Evolutionary conservation across 1,140 invertebrate genomes (phyloP), one percentile per base, ranked within the genome.

Genomic region (Cotesia vestalis): DNA sequence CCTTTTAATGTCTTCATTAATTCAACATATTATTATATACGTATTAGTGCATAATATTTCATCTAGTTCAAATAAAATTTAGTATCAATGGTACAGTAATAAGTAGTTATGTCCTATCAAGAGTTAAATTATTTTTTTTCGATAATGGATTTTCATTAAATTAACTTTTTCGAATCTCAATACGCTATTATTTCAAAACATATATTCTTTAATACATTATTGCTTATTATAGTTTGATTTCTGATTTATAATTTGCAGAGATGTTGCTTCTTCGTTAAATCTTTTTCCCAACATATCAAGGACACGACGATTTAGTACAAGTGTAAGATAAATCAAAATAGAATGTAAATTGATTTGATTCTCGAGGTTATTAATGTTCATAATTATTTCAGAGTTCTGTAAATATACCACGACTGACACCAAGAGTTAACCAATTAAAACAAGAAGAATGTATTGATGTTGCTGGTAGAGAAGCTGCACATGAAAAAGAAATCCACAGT

Each of bases 391-490:
- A 85, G 86, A 86, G 84, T 73, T 79, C 84, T 78, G 87, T 85
- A 66, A 88, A 87, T 79, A 87, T 88, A 77, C 89, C 93, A 55
- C 91, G 94, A 77, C 83, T 95, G 60, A 92, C 94, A 66, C 93
- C 93, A 59, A 85, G 95, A 76, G 92, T 97, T 3, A 94, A 91
- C 82, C 95, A 96, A 86, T 86, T 97, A 53, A 89, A 94, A 66
- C 92, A 94, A 75, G 95, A 96, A 87, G 95, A 97, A 87, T 94
- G 93, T 80, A 91, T 94, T 34, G 94, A 96, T 81, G 89, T 93
- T 3, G 90, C 89, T 77, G 93, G 94, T 78, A 88, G 94, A 63
- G 95, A 97, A 87, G 91, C 93, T 55, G 94, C 94, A n/a, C 94
- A 96, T 84, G 95, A 97, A 88, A 90, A 92, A 60, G 94, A 96